Base-by-base conservation (phyloP, 2,113 vertebrate genomes). In the Hylia prasina region DNA sequence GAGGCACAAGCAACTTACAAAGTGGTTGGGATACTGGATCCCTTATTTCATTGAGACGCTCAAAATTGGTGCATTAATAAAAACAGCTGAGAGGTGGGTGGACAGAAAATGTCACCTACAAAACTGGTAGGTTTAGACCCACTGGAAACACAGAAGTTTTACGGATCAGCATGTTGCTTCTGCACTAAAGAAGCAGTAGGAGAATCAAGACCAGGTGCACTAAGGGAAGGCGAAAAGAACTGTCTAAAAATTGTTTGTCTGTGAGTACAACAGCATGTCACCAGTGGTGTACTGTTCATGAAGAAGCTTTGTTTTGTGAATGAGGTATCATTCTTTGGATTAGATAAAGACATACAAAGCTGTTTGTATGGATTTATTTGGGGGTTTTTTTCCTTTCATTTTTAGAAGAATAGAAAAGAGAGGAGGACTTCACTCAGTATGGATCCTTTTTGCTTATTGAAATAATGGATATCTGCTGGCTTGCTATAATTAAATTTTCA, bases 361-460 rank as follows among this genome's bases (percentile, higher is more conserved):
- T 51, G 5, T 63, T n/a, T n/a, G 18, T 35, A 76, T 33, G 35
- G 2, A 15, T 84, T 58, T 68, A 3, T 78, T 40, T 70, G 1
- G 3, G 1, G 2, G 8, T 9, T 47, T 61, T 45, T 60, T 68
- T 39, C 14, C 3, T 44, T 83, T 81, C 0, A 0, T 42, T 56
- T 75, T 68, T 45, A 44, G 64, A 58, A 30, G 10, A 79, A 24
- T 19, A 72, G 21, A 76, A 93, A 73, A 44, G 22, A 47, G 8
- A 64, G 4, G 21, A 23, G 3, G 7, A 66, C 44, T 68, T 84
- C 7, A 60, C 15, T 57, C 4, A 30, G 4, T 44, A 21, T 47
- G 21, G 8, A 9, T 2, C 13, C 6, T 31, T 77, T 77, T 47
- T 35, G 6, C 15, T 37, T 70, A 40, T 37, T 25, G 48, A 53